Percentiles rank a stretch among this genome's conserved stretches.
Evolutionary conservation across 2,888 invertebrate genomes (phyloP).

Genomic region (Leptura quadrifasciata): DNA sequence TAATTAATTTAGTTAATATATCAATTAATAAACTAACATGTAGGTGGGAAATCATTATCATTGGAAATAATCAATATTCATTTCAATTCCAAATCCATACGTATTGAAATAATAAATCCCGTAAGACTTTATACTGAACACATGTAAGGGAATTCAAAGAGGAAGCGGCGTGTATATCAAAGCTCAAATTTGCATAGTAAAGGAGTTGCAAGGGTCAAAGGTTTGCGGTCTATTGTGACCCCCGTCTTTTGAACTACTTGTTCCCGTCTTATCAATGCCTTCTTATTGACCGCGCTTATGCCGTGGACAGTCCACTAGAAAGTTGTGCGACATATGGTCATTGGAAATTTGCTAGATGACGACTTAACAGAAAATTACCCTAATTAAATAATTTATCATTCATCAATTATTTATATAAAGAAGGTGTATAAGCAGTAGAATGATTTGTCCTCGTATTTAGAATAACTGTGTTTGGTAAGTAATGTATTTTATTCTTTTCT

Average conservation of each 20-base stretch:
- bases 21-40: too few species aligned
- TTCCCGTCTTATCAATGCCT: slow-evolving; percentile 37
- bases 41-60: not conserved
- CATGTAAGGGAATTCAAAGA: slow-evolving; percentile 45
- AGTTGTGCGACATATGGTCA: slow-evolving; percentile 14
- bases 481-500: too few species aligned
- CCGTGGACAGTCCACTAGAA: slow-evolving; percentile 1
- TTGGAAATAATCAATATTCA: slow-evolving; percentile 10
- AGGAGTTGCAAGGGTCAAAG: slow-evolving; percentile 53
- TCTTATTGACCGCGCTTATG: slow-evolving; percentile 33
- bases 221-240: slow-evolving; percentile 54
- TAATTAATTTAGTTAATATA: not conserved
- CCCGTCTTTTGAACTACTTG: slow-evolving; percentile 44
- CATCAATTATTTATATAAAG: too few species aligned
- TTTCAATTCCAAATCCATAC: slow-evolving; percentile 22
- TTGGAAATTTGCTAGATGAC: not conserved
- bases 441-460: too few species aligned
- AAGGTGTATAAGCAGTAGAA: too few species aligned
- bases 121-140: slow-evolving; percentile 15
- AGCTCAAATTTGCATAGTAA: slow-evolving; percentile 60
- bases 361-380: too few species aligned
- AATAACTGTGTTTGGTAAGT: too few species aligned
- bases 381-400: too few species aligned
- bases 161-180: slow-evolving; percentile 58
- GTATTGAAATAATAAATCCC: slow-evolving; percentile 36